Evolutionary conservation across 2,113 vertebrate species (phyloP), one percentile per base, ranked within the genome.

Genomic region (Lethenteron reissneri): DNA sequence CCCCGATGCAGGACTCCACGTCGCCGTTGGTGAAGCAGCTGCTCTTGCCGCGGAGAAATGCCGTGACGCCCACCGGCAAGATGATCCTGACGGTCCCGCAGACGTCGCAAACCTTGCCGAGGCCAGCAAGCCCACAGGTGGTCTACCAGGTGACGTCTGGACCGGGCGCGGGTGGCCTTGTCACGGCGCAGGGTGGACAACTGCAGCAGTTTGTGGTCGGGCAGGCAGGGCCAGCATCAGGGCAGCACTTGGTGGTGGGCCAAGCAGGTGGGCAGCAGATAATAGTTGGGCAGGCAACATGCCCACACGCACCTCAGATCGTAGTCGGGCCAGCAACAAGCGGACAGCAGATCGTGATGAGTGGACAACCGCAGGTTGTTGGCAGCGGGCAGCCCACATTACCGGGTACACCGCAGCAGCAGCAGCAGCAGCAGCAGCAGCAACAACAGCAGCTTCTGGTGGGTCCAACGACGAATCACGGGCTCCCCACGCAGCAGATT

Each of bases 121-220:
- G 64, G 64, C 64, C 64, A 10, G n/a, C 64, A n/a, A 68, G 64
- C 64, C 64, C 64, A 10, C 64, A 68, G 64, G n/a, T 68, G n/a
- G 64, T 68, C 64, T 68, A 68, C 64, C 64, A 68, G 64, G 64
- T 68, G 25, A 68, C 64, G 11, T 68, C 64, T 68, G 64, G 64
- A 17, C n/a, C 8, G 25, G 64, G 64, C 10, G n/a, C 25, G 25
- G 64, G 64, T 68, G n/a, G 25, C n/a, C 64, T 17, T n/a, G 64
- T n/a, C 25, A 68, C 64, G 25, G 10, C 64, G 25, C 64, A 68
- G 64, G 64, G 64, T 68, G n/a, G n/a, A 11, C 60, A 64, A 7
- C 17, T 64, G 64, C 64, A 68, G 64, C 64, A 68, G n/a, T 10
- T 68, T n/a, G 64, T 25, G 25, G 64, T 68, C 25, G 64, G 64